These are phyloP conservation scores for Chrysochloris asiatica DNA, from an alignment of 2,113 vertebrate genomes.

Conservation along the genomic window DNA sequence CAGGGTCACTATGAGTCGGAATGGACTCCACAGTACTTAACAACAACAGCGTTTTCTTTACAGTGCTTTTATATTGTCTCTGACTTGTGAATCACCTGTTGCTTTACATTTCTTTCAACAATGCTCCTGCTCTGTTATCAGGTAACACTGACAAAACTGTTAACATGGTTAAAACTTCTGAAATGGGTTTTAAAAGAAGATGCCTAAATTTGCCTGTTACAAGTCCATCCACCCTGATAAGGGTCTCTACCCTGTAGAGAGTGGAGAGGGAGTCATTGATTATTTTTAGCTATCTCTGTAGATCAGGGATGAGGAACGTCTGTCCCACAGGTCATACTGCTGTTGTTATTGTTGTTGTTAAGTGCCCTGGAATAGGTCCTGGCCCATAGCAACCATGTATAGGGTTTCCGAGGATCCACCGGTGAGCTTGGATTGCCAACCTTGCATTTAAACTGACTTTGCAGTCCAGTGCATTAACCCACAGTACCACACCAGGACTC, in stretches of 20 bases:
- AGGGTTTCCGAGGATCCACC: no score
- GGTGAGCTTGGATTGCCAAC: no score
- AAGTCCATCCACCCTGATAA: not conserved
- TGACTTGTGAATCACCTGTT: not conserved
- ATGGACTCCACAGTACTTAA: no score
- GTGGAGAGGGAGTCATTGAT: not conserved
- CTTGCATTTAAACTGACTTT: no score
- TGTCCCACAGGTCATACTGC: no score
- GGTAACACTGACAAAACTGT: not conserved
- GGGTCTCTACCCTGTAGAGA: not conserved
- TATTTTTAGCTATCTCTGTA: constrained; percentile 6
- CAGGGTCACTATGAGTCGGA: no score
- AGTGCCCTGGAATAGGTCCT: no score
- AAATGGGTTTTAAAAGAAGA: not conserved
- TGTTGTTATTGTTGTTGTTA: no score
- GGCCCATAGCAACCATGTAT: no score
- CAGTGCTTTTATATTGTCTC: not conserved
- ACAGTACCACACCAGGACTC: no score
- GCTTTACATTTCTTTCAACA: not conserved
- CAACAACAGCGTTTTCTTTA: not conserved
- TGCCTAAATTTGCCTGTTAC: not conserved
- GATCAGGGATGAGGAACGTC: no score
- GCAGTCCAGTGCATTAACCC: no score
- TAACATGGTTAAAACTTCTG: not conserved
- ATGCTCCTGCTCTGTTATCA: not conserved